These are phyloP conservation scores for Drosophila ezoana DNA, from an alignment of 2,888 invertebrate species.

Conservation along the genomic window DNA sequence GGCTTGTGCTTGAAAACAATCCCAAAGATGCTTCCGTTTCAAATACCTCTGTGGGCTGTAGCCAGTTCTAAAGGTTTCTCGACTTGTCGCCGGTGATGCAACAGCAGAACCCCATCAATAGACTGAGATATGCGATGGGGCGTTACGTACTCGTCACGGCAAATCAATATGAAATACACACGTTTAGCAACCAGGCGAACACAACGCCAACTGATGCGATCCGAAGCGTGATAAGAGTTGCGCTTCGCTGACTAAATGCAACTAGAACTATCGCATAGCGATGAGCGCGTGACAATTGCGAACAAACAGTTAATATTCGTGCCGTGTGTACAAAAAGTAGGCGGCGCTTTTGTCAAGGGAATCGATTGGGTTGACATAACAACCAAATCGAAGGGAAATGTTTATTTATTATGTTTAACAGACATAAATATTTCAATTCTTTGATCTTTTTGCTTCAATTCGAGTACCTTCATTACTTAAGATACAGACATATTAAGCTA, in stretches of 20 bases:
- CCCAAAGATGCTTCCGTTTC: neutral
- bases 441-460: too few species aligned
- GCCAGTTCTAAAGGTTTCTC: neutral
- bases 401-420: too few species aligned
- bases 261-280: neutral
- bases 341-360: too few species aligned
- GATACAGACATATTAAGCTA: too few species aligned
- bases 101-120: neutral
- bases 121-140: constrained; percentile 1
- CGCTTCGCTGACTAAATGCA: constrained; percentile 2
- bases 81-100: neutral
- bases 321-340: too few species aligned
- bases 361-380: too few species aligned
- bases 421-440: too few species aligned
- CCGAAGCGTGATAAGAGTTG: constrained; percentile 13
- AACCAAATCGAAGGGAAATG: too few species aligned
- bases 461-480: too few species aligned
- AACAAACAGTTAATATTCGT: too few species aligned
- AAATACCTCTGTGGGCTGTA: neutral
- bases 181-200: neutral
- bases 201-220: constrained; percentile 7
- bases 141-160: constrained; percentile 8
- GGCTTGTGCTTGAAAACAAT: neutral
- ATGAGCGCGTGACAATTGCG: neutral
- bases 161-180: constrained; percentile 9